These are phyloP conservation scores for Pseudomyrmex cubaensis DNA, from an alignment of 1,140 invertebrate species.

Conservation along the genomic window DNA sequence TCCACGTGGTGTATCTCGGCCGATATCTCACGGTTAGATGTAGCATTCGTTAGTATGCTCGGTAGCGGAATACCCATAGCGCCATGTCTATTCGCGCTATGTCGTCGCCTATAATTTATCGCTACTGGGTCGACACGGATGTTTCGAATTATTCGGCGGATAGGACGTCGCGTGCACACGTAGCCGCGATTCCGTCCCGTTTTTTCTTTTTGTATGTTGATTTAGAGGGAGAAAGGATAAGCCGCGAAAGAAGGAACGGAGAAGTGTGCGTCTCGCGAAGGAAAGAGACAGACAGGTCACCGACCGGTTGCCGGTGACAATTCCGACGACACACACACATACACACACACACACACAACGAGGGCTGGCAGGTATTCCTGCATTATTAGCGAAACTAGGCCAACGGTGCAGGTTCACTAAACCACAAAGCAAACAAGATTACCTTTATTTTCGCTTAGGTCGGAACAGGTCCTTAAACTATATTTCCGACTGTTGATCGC, in stretches of 20 bases:
- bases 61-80: conserved; percentile 6
- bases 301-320: conserved; percentile 68
- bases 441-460: conserved; percentile 59
- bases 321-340: conserved; percentile 45
- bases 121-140: conserved; percentile 20
- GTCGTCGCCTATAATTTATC: conserved; percentile 46
- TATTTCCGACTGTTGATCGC: neutral
- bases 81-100: conserved; percentile 17
- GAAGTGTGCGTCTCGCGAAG: neutral
- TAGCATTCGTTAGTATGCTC: conserved; percentile 33
- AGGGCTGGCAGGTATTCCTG: conserved; percentile 39
- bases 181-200: conserved; percentile 38
- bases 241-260: conserved; percentile 24
- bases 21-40: conserved; percentile 25
- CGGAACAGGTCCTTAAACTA: conserved; percentile 9
- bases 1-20: conserved; percentile 9
- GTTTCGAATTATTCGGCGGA: conserved; percentile 68
- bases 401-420: conserved; percentile 74
- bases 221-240: conserved; percentile 30
- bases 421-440: conserved; percentile 52
- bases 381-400: conserved; percentile 67
- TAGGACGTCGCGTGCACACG: conserved; percentile 57
- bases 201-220: conserved; percentile 32
- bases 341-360: neutral
- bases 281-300: conserved; percentile 60